These are phyloP conservation scores for Lasioglossum malachurum DNA, from an alignment of 2,888 invertebrate genomes.

Conservation along the genomic window DNA sequence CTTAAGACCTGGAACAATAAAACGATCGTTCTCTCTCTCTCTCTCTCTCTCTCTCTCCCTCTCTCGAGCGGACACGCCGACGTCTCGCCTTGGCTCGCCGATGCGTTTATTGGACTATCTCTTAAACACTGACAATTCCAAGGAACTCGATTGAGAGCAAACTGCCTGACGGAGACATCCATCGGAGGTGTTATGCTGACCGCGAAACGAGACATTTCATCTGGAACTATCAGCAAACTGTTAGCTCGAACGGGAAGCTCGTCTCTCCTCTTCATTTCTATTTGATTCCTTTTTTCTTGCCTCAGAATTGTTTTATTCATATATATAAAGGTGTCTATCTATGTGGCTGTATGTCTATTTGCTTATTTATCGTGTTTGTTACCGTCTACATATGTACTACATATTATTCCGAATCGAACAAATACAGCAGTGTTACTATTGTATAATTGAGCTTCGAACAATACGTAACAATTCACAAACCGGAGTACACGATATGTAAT, in stretches of 20 bases:
- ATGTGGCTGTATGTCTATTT: no score
- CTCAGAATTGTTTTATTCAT: background rate
- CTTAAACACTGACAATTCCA: slow-evolving; percentile 1
- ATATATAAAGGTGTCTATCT: no score
- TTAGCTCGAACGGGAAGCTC: background rate
- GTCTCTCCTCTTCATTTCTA: background rate
- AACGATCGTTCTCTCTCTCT: background rate
- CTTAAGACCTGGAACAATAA: background rate
- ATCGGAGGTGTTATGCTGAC: background rate
- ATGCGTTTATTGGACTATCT: slow-evolving; percentile 5
- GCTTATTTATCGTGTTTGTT: no score
- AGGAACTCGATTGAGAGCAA: background rate
- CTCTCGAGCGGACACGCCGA: background rate
- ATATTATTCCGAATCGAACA: no score
- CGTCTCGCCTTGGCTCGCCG: background rate
- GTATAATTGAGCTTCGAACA: background rate
- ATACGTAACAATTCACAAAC: background rate
- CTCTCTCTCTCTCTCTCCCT: no score
- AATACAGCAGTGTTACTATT: background rate
- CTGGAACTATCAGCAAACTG: background rate
- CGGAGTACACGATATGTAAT: background rate
- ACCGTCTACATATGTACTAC: no score
- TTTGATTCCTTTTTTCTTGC: background rate
- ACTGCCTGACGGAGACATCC: background rate
- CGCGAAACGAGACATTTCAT: background rate